Evolutionary conservation across 2,797 vertebrate genomes (phyloP).

Genomic region (Corythornis leucogaster): DNA sequence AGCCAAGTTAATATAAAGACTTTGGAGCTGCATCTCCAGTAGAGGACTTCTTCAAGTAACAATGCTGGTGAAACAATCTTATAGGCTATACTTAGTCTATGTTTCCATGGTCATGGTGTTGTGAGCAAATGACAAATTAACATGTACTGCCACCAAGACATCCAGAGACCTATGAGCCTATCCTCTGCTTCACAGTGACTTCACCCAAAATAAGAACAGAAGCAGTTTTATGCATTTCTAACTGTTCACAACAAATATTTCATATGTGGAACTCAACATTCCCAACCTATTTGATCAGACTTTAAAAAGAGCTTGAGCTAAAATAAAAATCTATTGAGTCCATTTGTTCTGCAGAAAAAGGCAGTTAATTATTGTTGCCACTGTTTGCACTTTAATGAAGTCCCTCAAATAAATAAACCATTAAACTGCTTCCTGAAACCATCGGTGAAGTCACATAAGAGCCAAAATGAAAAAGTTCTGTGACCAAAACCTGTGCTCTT

Average conservation of each 20-base stretch:
- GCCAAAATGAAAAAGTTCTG: not conserved
- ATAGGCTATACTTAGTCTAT: not conserved
- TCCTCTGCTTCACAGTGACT: not conserved
- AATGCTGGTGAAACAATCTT: not conserved
- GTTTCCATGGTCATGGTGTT: not conserved
- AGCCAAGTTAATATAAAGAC: not conserved
- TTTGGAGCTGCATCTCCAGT: not conserved
- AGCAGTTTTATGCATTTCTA: conserved; percentile 28
- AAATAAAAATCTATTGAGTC: conserved; percentile 40
- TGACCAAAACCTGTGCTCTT: not conserved
- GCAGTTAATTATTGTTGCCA: not conserved
- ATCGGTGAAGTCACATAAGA: not conserved
- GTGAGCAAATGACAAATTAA: not conserved
- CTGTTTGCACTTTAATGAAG: not conserved
- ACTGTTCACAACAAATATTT: conserved; percentile 15
- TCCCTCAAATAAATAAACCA: not conserved
- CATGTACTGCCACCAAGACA: not conserved
- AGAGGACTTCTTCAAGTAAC: not conserved
- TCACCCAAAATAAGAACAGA: conserved; percentile 40
- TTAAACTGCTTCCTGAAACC: not conserved
- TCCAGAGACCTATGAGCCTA: not conserved
- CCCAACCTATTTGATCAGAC: conserved; percentile 53
- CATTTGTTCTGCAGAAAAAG: conserved; percentile 4
- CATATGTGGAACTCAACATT: conserved; percentile 1
- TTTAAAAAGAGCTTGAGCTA: not conserved